Evolutionary conservation across 2,888 invertebrate species (phyloP).

Genomic region (Idaea dimidiata): DNA sequence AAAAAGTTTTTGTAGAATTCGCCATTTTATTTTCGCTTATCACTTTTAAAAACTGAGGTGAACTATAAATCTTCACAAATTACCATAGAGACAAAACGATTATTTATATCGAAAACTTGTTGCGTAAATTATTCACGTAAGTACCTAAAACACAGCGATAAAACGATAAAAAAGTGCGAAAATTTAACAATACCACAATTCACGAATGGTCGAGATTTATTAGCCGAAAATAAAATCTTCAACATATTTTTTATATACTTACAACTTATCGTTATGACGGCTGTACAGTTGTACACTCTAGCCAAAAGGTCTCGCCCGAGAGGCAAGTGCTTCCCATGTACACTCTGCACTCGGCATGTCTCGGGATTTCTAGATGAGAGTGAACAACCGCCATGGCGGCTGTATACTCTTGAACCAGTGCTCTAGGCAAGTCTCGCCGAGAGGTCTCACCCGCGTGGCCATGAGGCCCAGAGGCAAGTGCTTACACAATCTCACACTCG

Average conservation of each 20-base stretch:
- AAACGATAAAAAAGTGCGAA: not conserved
- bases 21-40: not conserved
- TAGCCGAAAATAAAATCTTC: constrained; percentile 27
- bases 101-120: constrained; percentile 10
- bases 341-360: too few relatives aligned
- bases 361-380: too few relatives aligned
- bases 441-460: too few relatives aligned
- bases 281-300: too few relatives aligned
- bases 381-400: too few relatives aligned
- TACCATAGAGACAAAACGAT: constrained; percentile 2
- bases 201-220: constrained; percentile 16
- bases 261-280: constrained; percentile 43
- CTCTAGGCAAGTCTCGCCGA: too few relatives aligned
- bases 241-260: constrained; percentile 33
- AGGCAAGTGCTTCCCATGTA: too few relatives aligned
- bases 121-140: not conserved
- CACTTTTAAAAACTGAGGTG: not conserved
- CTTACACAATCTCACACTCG: too few relatives aligned
- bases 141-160: not conserved
- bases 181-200: not conserved
- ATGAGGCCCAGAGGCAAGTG: too few relatives aligned
- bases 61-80: not conserved
- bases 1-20: not conserved
- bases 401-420: too few relatives aligned
- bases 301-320: too few relatives aligned